These are phyloP conservation scores for Netelia fuscicornis DNA, from an alignment of 2,888 invertebrate species.

Conservation along the genomic window DNA sequence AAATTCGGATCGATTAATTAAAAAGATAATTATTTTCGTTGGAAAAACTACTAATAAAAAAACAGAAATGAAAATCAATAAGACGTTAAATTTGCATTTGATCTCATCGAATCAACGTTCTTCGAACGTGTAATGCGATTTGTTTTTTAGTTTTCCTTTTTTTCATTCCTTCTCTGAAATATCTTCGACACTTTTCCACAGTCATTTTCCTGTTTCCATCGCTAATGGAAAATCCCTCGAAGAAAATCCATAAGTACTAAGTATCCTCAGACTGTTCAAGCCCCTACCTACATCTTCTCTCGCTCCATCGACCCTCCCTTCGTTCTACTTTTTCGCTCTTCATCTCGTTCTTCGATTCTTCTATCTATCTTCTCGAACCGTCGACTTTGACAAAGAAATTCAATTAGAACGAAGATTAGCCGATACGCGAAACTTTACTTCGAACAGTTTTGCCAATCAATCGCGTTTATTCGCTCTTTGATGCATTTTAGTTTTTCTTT, in stretches of 20 bases:
- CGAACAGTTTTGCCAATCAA: constrained; percentile 67
- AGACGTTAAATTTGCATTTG: background rate
- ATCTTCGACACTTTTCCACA: constrained; percentile 15
- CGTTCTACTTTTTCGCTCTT: constrained; percentile 36
- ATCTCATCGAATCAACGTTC: background rate
- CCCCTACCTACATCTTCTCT: constrained; percentile 5
- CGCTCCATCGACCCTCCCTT: constrained; percentile 22
- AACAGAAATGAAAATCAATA: too few relatives aligned
- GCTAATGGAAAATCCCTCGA: constrained; percentile 35
- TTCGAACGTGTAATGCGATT: background rate
- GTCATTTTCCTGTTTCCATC: constrained; percentile 29
- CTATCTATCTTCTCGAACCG: background rate
- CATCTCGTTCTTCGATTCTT: constrained; percentile 20
- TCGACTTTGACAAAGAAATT: constrained; percentile 73
- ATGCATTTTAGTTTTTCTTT: constrained; percentile 29
- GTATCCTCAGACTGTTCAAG: constrained; percentile 31
- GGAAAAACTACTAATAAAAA: too few relatives aligned
- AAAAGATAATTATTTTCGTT: too few relatives aligned
- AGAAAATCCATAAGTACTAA: constrained; percentile 71
- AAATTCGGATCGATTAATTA: too few relatives aligned
- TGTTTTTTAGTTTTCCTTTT: background rate
- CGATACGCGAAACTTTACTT: constrained; percentile 70
- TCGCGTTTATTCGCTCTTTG: constrained; percentile 52
- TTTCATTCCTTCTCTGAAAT: background rate
- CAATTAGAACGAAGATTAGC: constrained; percentile 76